A percentile compares a stretch with the other conserved stretches of the same genome.
Evolutionary conservation across 2,113 vertebrate species (phyloP).

Genomic region (Corythornis madagascariensis): DNA sequence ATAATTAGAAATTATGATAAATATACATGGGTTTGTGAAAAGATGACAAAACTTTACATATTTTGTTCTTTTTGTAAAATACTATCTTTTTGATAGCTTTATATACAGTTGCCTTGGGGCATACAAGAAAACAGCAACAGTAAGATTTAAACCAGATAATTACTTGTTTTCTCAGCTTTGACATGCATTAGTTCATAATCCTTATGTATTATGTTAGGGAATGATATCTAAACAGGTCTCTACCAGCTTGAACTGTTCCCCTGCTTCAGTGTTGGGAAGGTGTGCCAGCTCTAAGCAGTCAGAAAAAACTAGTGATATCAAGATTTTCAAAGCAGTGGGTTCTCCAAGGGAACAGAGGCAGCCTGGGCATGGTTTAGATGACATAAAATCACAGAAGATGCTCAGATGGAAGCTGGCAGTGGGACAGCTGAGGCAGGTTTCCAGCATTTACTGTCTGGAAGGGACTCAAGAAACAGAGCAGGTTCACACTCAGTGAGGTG

Average conservation of each 20-base stretch:
- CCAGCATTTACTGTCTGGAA: neutral
- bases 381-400: neutral
- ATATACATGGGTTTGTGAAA: conserved; percentile 28
- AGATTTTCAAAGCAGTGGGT: neutral
- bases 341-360: neutral
- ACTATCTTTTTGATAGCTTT: neutral
- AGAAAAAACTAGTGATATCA: neutral
- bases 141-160: neutral
- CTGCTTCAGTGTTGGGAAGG: neutral
- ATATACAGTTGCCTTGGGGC: conserved; percentile 41
- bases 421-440: neutral
- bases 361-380: neutral
- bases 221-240: neutral
- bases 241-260: neutral
- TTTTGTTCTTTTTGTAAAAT: neutral
- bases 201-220: neutral
- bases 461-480: neutral
- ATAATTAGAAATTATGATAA: conserved; percentile 62
- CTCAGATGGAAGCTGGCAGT: neutral
- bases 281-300: neutral
- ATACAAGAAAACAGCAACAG: conserved; percentile 10
- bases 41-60: neutral
- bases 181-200: neutral
- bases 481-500: neutral
- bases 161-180: neutral